Conservation (phyloP, 2,113 vertebrate genomes). For the Coregonus clupeaformis region DNA sequence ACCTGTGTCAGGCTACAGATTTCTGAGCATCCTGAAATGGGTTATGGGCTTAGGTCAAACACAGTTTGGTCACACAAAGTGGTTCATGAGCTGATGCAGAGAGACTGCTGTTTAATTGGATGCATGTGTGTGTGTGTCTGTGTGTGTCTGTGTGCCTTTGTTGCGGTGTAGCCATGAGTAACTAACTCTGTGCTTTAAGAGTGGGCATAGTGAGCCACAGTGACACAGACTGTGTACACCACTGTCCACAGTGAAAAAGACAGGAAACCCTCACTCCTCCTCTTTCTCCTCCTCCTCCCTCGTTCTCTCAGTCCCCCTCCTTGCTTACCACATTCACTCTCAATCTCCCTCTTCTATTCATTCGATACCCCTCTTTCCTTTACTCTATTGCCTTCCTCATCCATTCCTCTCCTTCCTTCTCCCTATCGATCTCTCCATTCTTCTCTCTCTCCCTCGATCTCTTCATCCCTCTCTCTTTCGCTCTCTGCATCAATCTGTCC, state of each 20-base stretch:
- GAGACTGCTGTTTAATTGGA: neutral
- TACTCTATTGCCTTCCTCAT: neutral
- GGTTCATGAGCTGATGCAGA: neutral
- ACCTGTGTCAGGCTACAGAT: too few relatives aligned
- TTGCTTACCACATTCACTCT: neutral
- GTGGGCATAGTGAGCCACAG: neutral
- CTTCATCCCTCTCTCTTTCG: slow-evolving; percentile 5
- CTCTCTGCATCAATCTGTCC: slow-evolving; percentile 6
- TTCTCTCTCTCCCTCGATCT: neutral
- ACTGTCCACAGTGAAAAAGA: neutral
- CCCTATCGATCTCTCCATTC: neutral
- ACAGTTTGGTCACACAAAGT: neutral
- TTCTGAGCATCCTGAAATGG: neutral
- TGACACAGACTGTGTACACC: neutral
- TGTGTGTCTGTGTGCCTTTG: neutral
- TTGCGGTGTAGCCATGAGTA: neutral
- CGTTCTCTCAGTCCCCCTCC: neutral
- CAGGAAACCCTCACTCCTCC: neutral
- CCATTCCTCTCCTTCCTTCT: neutral
- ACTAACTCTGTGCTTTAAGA: neutral
- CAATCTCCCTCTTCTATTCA: too few relatives aligned
- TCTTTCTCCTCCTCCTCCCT: slow-evolving; percentile 1
- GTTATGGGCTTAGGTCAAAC: neutral
- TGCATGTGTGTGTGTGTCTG: neutral
- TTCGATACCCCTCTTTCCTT: neutral